phyloP scores from a whole-genome alignment of 2,113 vertebrate genomes.

The Neodon shergylaensis region DNA sequence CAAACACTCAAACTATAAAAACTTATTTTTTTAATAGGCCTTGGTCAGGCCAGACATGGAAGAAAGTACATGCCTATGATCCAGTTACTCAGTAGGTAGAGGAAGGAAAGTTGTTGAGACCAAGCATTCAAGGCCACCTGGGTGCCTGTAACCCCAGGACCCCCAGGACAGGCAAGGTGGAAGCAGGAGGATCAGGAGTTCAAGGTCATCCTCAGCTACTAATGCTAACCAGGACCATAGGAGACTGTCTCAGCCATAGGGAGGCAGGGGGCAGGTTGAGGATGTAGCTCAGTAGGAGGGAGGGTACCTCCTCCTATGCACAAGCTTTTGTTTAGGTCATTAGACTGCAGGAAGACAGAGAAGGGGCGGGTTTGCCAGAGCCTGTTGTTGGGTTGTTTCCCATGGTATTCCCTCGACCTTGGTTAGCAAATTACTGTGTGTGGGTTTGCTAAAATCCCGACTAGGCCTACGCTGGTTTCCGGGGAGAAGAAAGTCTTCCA shows the following conservation, averaged over 20 bases:
- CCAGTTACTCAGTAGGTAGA: background rate
- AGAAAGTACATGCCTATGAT: background rate
- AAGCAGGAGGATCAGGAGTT: background rate
- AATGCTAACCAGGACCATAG: background rate
- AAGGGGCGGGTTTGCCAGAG: background rate
- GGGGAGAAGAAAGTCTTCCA: background rate
- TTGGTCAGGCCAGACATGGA: background rate
- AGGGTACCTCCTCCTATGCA: background rate
- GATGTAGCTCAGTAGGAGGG: background rate
- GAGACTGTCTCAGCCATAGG: background rate
- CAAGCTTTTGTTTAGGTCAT: background rate
- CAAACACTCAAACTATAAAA: background rate
- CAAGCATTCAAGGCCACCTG: background rate
- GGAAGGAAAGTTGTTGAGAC: background rate
- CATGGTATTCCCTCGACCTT: background rate
- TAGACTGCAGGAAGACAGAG: background rate
- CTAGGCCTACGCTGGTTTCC: background rate
- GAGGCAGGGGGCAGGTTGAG: background rate
- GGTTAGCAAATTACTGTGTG: background rate
- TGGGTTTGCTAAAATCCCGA: background rate
- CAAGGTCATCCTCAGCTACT: background rate
- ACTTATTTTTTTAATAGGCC: background rate
- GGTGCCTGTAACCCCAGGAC: background rate
- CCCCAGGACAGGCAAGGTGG: background rate
- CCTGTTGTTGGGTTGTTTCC: background rate